A percentile compares a stretch with the other conserved stretches of the same genome.
Evolutionary conservation across 2,797 vertebrate genomes (phyloP).

Genomic region (Petrocephalus schoutedeni): DNA sequence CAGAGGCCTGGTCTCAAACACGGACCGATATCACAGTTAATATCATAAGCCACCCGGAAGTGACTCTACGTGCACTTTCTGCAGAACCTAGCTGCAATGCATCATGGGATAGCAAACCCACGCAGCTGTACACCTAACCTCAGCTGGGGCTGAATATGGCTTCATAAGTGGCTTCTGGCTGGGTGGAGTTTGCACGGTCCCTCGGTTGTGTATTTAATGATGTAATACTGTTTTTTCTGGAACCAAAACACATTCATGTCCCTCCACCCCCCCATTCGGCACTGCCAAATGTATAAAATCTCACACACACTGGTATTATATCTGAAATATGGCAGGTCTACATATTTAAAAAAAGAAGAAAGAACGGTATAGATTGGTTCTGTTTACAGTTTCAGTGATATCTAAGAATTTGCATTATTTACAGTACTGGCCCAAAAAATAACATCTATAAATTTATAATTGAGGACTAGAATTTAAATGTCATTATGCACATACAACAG

Average conservation of each 20-base stretch:
- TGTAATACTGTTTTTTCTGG: neutral
- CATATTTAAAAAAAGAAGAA: too few species aligned
- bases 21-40: neutral
- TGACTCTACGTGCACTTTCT: neutral
- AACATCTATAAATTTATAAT: neutral
- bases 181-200: neutral
- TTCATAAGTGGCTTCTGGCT: neutral
- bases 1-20: neutral
- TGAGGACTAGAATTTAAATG: neutral
- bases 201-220: neutral
- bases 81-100: neutral
- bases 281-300: neutral
- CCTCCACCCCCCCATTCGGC: neutral
- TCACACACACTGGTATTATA: neutral
- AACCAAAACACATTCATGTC: neutral
- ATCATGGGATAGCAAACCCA: neutral
- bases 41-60: neutral
- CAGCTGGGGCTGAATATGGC: neutral
- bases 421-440: neutral
- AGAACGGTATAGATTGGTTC: too few species aligned
- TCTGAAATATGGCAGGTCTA: neutral
- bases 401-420: too few species aligned
- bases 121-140: neutral
- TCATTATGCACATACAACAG: neutral
- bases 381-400: too few species aligned